Conservation (phyloP, 1,140 invertebrate species). For the Polyergus mexicanus region DNA sequence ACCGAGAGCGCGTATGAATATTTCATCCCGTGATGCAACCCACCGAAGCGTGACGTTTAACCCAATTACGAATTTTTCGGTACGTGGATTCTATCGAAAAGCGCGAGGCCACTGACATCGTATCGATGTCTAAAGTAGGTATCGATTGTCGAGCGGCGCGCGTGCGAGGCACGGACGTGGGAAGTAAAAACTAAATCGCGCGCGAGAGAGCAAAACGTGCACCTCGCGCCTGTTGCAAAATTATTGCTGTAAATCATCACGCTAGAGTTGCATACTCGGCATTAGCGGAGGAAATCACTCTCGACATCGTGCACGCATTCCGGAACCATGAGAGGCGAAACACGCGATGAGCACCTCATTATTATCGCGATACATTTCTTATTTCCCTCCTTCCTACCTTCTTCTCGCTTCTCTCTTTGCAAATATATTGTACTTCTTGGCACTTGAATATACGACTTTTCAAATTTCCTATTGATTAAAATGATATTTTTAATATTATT, state of each 20-base stretch:
- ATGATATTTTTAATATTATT: not conserved
- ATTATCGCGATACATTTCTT: conserved; percentile 4
- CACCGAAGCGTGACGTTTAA: conserved; percentile 33
- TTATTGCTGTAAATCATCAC: conserved; percentile 41
- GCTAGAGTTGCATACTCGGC: conserved; percentile 6
- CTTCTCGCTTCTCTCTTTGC: too few relatives aligned
- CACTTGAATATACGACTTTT: not conserved
- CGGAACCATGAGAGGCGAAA: conserved; percentile 23
- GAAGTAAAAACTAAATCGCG: conserved; percentile 42
- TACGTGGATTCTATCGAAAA: not conserved
- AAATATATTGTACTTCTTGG: not conserved
- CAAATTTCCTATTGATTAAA: not conserved
- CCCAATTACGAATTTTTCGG: conserved; percentile 52
- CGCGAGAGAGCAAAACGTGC: conserved; percentile 9
- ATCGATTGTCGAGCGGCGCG: conserved; percentile 14
- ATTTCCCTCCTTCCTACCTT: not conserved
- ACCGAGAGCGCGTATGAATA: conserved; percentile 49
- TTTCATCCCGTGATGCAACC: conserved; percentile 17
- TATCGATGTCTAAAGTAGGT: conserved; percentile 8
- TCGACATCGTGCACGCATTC: conserved; percentile 7
- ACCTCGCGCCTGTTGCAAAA: not conserved
- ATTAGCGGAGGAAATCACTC: conserved; percentile 36
- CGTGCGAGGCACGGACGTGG: not conserved
- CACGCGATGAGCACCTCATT: conserved; percentile 18
- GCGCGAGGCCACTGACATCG: not conserved